Evolutionary conservation across 2,113 vertebrate genomes (phyloP), one percentile per base, ranked within the genome.

Genomic region (Bubo blakistoni): DNA sequence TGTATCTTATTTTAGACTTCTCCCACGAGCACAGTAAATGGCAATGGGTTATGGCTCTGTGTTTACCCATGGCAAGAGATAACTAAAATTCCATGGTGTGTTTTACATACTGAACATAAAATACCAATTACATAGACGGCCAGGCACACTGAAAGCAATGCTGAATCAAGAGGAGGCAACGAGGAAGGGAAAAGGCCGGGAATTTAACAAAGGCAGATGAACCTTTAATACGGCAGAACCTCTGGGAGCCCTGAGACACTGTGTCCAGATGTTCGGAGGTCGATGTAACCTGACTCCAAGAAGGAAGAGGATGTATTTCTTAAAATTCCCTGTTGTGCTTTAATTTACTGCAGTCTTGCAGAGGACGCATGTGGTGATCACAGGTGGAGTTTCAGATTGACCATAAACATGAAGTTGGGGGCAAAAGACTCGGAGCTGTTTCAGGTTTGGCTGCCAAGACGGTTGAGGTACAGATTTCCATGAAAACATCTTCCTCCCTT

Each of bases 281-380:
- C 69, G 81, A 74, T 69, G 92, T 91, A 94, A 94, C 86, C 76
- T 40, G 94, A 94, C 77, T 96, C 97, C 59, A 8, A 95, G 93
- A 94, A 94, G 96, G 96, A 97, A 97, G 95, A 97, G 97, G 96
- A 96, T 91, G 95, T 96, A 49, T 69, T 96, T 92, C 93, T 78
- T 44, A 21, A 54, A 95, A 95, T 90, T 92, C 97, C 94, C 95
- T 78, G 89, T 52, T 86, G 97, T 82, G 94, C 90, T 91, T 91
- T 94, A 80, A 95, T 96, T 96, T 52, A 96, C 95, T 91, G 88
- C 80, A 88, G 96, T 51, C 94, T 58, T n/a, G 88, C 73, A 32
- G 65, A 88, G 92, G 78, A 95, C 27, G 61, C 66, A 69, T 85
- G 54, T 93, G 94, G 69, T 57, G 42, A 46, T 21, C 72, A 86